Conservation (phyloP, 2,113 vertebrate species). For the Archilochus colubris region DNA sequence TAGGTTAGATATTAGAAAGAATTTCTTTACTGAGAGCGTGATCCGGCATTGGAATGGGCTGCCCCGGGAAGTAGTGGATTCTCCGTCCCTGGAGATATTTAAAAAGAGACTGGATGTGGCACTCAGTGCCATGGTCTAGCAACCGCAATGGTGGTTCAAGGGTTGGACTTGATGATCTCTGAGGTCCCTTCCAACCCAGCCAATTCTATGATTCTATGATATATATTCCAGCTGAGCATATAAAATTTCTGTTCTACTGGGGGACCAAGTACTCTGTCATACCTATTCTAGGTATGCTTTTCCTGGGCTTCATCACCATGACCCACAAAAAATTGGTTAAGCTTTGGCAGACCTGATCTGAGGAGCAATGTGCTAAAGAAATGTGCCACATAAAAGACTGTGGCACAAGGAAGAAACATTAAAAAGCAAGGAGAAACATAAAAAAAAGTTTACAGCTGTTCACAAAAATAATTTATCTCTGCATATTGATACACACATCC, state of each 20-base stretch:
- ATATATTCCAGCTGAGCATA: not conserved
- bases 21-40: too few relatives aligned
- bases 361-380: not conserved
- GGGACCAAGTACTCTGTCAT: not conserved
- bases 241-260: not conserved
- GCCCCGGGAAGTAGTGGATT: too few relatives aligned
- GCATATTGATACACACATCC: not conserved
- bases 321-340: not conserved
- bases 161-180: too few relatives aligned
- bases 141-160: too few relatives aligned
- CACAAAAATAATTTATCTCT: not conserved
- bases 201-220: too few relatives aligned
- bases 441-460: not conserved
- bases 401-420: too few relatives aligned
- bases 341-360: not conserved
- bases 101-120: too few relatives aligned
- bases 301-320: not conserved
- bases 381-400: not conserved
- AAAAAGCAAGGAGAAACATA: not conserved
- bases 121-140: too few relatives aligned
- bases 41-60: too few relatives aligned
- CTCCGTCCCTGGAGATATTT: too few relatives aligned
- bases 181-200: too few relatives aligned
- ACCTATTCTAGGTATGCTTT: not conserved
- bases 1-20: too few relatives aligned